Evolutionary conservation across 2,888 invertebrate species (phyloP), one percentile per base, ranked within the genome.

Genomic region (Agriotes lineatus): DNA sequence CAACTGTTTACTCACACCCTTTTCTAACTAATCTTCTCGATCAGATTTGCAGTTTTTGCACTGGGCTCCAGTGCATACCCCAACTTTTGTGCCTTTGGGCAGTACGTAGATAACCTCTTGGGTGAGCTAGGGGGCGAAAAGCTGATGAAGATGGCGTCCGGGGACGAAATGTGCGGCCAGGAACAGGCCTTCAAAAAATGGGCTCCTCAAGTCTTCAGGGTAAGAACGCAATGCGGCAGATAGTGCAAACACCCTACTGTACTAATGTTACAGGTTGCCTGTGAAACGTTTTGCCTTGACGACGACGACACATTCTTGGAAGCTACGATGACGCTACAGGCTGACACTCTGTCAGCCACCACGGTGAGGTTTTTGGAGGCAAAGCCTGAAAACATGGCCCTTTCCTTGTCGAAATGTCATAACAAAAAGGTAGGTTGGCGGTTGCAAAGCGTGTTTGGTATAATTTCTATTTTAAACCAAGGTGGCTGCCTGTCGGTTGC

Each of bases 61-160:
- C 86, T 98, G 56, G 97, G 97, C 18, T 97, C 97, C 5, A 96
- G 96, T 75, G 97, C 97, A 0, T 98, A 98, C 83, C 97, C 97
- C 0, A 96, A 97, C 84, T 98, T 97, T 83, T 96, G 96, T 84
- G 95, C 96, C 63, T 97, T 96, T 80, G 97, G 96, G 2, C 93
- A 95, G 80, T 96, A 95, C 81, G 93, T 97, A 69, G 97, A 98
- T 84, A 95, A 94, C 79, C 88, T 96, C 72, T 85, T 97, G 12
- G 92, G 92, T 0, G 95, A 96, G 83, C 87, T 97, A 52, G 97
- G 97, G 0, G 97, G 96, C 0, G 96, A 97, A 84, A 87, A 96
- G 67, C 88, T 98, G 69, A 85, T 92, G 58, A 91, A 93, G 81
- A 86, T 97, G 76, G 91, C 92, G 0, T 91, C 92, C 56, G 97